Base-by-base conservation (phyloP, 2,888 invertebrate genomes). In the Platycnemis pennipes region DNA sequence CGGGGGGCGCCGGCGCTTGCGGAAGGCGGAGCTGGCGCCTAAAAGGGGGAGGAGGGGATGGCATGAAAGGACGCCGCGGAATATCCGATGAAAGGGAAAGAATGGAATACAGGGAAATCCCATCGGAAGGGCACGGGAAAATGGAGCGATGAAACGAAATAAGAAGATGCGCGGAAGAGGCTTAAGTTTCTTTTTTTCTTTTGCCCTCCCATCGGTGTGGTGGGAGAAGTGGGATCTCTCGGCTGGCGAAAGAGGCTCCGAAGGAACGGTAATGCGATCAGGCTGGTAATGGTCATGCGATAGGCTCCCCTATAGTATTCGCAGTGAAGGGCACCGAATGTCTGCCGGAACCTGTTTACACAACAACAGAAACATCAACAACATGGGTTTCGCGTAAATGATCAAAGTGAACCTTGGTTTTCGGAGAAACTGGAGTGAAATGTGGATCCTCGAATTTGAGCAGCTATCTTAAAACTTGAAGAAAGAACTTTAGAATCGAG, bases 101-200 rank as follows among this genome's bases (percentile, higher is more conserved):
- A 7, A 56, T n/a, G 8, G 88, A 31, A 53, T 37, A 88, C 22
- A 37, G 13, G 49, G 49, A 19, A 37, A 53, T 19, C 88, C 31
- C 49, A 16, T 49, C n/a, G 88, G 26, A 31, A 31, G 88, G n/a
- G 42, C 42, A 88, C 49, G 88, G 19, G 45, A 89, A 31, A 89
- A 89, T 56, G 56, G 56, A 49, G 56, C 56, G 56, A 42, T 89
- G 42, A 56, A 89, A 89, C 13, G 88, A n/a, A n/a, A 49, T 31
- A 88, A 49, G 49, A 31, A 45, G 49, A 88, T 49, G 49, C 53
- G 53, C 11, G n/a, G n/a, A n/a, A n/a, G n/a, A n/a, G n/a, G n/a
- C n/a, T n/a, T n/a, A n/a, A n/a, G n/a, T n/a, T n/a, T n/a, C n/a
- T n/a, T n/a, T n/a, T n/a, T n/a, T n/a, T n/a, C n/a, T n/a, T n/a